A percentile compares a stretch with the other conserved stretches of the same genome.
phyloP scores from a whole-genome alignment of 2,797 vertebrate genomes.

The Syndactyla subalaris region DNA sequence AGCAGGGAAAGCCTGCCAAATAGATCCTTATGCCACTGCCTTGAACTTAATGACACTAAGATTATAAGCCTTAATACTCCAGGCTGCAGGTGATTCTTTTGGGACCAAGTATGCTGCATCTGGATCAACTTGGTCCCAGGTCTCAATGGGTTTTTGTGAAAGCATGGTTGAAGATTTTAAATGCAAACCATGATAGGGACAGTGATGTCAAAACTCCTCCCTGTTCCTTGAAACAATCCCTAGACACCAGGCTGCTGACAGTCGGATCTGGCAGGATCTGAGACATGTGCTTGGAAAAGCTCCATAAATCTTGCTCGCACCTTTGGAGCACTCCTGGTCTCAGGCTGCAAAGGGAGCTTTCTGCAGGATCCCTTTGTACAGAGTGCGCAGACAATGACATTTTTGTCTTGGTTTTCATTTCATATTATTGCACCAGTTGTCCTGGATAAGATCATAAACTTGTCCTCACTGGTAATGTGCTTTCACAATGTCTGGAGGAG shows the following conservation, averaged over 20 bases:
- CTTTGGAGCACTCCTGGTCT: constrained; percentile 1
- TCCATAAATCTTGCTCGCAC: constrained; percentile 36
- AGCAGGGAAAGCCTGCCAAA: constrained; percentile 29
- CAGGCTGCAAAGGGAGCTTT: constrained; percentile 19
- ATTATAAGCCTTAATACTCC: not conserved
- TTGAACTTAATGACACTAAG: not conserved
- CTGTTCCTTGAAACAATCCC: not conserved
- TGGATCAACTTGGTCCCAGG: not conserved
- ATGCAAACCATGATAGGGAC: not conserved
- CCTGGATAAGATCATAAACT: constrained; percentile 72
- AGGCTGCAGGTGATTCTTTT: not conserved
- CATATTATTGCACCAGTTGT: constrained; percentile 68
- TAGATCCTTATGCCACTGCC: not conserved
- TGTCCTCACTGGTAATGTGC: constrained; percentile 56
- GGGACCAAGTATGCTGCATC: not conserved
- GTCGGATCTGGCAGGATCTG: not conserved
- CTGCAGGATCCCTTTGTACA: constrained; percentile 40
- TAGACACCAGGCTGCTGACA: not conserved
- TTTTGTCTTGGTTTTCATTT: constrained; percentile 66
- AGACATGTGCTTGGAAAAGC: not conserved
- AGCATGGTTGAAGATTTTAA: not conserved
- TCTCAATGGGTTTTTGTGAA: not conserved
- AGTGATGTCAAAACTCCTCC: not conserved
- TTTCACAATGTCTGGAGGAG: constrained; percentile 67
- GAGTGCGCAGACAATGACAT: constrained; percentile 56